Evolutionary conservation across 2,888 invertebrate species (phyloP).

Genomic region (Parnassius orleans): DNA sequence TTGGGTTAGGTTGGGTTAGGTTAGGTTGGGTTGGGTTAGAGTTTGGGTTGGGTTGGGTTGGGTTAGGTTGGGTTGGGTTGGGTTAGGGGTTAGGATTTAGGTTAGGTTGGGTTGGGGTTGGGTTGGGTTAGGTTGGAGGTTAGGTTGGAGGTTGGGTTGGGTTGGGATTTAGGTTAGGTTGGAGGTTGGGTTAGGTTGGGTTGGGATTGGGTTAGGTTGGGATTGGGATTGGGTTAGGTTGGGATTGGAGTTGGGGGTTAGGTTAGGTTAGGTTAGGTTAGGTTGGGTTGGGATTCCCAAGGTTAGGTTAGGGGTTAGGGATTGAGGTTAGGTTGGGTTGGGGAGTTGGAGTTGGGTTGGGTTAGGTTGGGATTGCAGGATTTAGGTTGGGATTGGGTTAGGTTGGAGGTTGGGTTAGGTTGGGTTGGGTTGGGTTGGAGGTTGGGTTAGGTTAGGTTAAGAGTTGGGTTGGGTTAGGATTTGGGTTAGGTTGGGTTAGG

Average conservation of each 20-base stretch:
- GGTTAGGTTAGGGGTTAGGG: constrained; percentile 1
- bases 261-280: constrained; percentile 13
- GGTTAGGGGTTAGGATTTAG: no score
- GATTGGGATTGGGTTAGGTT: constrained; percentile 22
- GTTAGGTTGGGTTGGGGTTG: constrained; percentile 27
- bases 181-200: no score
- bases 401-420: no score
- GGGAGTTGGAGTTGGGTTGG: no score
- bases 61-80: constrained; percentile 25
- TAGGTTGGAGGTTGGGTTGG: constrained; percentile 25
- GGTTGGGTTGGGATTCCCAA: background rate
- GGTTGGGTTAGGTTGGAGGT: constrained; percentile 27
- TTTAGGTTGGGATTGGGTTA: background rate
- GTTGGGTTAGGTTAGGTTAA: background rate
- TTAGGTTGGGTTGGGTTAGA: constrained; percentile 27
- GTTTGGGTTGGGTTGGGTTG: no score
- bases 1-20: constrained; percentile 30
- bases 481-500: background rate
- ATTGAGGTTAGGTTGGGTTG: no score
- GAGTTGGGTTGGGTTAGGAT: no score
- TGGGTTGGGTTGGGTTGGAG: background rate
- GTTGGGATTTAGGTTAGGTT: no score
- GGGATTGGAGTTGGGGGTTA: no score
- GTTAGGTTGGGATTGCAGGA: background rate
- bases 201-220: no score